phyloP scores from a whole-genome alignment of 2,888 invertebrate species.

The Beris morrisii region DNA sequence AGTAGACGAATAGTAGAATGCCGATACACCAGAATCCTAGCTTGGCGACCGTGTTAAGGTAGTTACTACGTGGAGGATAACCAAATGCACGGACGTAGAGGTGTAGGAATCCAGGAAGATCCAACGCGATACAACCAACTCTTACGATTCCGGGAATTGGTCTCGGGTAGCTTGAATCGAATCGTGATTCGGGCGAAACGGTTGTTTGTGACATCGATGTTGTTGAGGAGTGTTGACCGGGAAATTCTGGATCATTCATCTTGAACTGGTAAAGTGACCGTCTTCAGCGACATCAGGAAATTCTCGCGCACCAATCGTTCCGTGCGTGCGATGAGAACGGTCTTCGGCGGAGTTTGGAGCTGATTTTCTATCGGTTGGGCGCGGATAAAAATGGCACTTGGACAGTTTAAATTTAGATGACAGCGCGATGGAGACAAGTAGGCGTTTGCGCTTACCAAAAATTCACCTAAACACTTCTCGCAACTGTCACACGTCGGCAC shows the following conservation, averaged over 20 bases:
- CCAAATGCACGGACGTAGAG: constrained; percentile 65
- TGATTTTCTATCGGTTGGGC: background rate
- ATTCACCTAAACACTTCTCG: background rate
- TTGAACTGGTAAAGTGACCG: constrained; percentile 36
- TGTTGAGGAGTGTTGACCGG: constrained; percentile 74
- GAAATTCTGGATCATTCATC: constrained; percentile 70
- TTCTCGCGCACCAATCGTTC: background rate
- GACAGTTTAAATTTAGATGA: constrained; percentile 27
- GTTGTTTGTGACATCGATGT: constrained; percentile 68
- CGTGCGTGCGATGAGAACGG: background rate
- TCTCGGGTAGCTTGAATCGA: constrained; percentile 70
- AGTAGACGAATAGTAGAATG: constrained; percentile 75
- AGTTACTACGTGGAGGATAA: constrained; percentile 64
- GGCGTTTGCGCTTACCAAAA: constrained; percentile 15
- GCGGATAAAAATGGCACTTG: constrained; percentile 17
- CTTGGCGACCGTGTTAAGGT: constrained; percentile 79
- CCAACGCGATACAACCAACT: constrained; percentile 67
- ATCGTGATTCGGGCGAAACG: constrained; percentile 73
- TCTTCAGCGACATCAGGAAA: constrained; percentile 6
- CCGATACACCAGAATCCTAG: constrained; percentile 84
- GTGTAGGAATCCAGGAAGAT: constrained; percentile 79
- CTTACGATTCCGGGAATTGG: constrained; percentile 78
- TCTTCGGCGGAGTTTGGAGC: background rate
- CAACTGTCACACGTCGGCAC: constrained; percentile 13
- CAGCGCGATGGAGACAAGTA: constrained; percentile 12